A percentile compares a stretch with the other conserved stretches of the same genome.
phyloP scores from a whole-genome alignment of 2,113 vertebrate species.

The Salvelinus fontinalis region DNA sequence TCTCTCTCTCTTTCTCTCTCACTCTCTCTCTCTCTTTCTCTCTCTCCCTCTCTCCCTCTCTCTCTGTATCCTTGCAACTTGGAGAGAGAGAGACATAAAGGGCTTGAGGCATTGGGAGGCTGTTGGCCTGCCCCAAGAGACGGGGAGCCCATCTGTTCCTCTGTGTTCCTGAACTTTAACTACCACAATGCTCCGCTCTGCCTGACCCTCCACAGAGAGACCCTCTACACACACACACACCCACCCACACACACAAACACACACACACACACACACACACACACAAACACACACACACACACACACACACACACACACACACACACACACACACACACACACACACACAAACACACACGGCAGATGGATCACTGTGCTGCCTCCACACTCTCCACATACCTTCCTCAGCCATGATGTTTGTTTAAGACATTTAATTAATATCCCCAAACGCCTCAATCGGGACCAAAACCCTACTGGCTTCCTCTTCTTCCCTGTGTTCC shows the following conservation, averaged over 20 bases:
- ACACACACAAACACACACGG: conserved; percentile 34
- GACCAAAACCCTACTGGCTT: conserved; percentile 13
- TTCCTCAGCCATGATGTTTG: conserved; percentile 44
- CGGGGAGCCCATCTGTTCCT: conserved; percentile 48
- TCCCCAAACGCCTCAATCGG: conserved; percentile 46
- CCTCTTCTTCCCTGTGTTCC: too few relatives aligned
- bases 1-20: too few relatives aligned
- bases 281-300: conserved; percentile 33
- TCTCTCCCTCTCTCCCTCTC: conserved; percentile 4
- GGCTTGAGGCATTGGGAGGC: conserved; percentile 33
- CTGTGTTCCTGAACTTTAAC: conserved; percentile 46
- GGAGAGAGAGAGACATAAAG: background rate
- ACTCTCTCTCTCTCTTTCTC: conserved; percentile 7
- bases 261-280: conserved; percentile 34
- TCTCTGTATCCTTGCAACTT: background rate
- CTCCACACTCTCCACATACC: conserved; percentile 25
- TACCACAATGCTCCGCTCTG: conserved; percentile 11
- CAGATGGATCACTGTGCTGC: conserved; percentile 18
- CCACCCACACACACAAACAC: conserved; percentile 11
- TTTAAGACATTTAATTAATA: conserved; percentile 60
- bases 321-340: conserved; percentile 19
- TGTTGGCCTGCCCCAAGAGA: conserved; percentile 37
- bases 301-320: too few relatives aligned
- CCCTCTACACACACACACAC: conserved; percentile 22
- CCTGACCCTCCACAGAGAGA: conserved; percentile 1